Conservation (phyloP, 1,140 invertebrate genomes). For the Eurytemora carolleeae region DNA sequence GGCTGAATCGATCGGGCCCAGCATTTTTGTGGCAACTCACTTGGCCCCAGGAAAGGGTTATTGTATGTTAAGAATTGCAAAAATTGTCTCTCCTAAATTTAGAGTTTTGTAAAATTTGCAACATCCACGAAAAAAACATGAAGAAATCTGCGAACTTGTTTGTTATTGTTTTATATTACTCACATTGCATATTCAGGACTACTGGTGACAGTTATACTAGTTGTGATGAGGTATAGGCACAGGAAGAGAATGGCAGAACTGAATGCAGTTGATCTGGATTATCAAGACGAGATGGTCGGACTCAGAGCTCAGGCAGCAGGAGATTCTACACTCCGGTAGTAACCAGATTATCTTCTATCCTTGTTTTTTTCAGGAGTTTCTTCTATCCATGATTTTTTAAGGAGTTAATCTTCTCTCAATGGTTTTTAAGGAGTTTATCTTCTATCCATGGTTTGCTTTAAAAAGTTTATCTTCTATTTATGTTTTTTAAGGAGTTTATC, state of each 20-base stretch:
- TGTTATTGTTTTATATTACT: neutral
- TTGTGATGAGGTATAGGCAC: neutral
- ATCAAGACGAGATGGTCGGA: conserved; percentile 19
- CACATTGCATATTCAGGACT: neutral
- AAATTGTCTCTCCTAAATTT: neutral
- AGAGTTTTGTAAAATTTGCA: neutral
- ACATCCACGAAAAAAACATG: neutral
- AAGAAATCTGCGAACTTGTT: neutral
- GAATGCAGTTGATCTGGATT: neutral
- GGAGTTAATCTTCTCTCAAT: too few species aligned
- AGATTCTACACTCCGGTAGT: neutral
- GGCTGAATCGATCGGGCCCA: too few species aligned
- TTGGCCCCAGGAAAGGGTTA: too few species aligned
- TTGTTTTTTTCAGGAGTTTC: too few species aligned
- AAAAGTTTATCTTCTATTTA: too few species aligned
- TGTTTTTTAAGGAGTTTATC: too few species aligned
- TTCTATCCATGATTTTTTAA: too few species aligned
- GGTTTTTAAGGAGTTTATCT: too few species aligned
- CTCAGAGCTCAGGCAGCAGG: conserved; percentile 44
- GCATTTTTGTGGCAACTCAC: too few species aligned
- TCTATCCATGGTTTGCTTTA: too few species aligned
- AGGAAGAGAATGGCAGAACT: conserved; percentile 7
- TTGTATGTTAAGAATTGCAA: too few species aligned
- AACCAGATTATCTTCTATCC: too few species aligned
- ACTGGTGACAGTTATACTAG: neutral